Conservation (phyloP, 92 coral and sea anemone species). For the Muricea muricata region DNA sequence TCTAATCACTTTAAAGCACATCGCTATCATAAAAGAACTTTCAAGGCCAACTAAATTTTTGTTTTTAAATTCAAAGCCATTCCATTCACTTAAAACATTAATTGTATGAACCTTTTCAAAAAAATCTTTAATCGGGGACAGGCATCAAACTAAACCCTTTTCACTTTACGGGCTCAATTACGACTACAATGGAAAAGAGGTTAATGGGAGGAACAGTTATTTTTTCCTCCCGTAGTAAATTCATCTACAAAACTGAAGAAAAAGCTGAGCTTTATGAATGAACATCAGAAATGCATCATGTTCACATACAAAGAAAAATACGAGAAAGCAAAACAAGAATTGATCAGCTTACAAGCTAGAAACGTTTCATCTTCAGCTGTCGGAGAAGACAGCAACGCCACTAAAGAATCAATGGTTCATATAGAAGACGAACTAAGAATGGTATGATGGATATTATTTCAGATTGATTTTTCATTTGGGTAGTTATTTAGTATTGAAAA, state of each 20-base stretch:
- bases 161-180: too few species aligned
- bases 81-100: too few species aligned
- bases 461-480: background rate
- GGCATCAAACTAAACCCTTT: too few species aligned
- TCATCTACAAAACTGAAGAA: constrained; percentile 81
- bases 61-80: too few species aligned
- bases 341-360: constrained; percentile 68
- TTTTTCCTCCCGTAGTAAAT: constrained; percentile 57
- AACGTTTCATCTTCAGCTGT: constrained; percentile 35
- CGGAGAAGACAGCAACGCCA: constrained; percentile 43
- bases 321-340: constrained; percentile 69
- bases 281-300: constrained; percentile 87
- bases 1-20: too few species aligned
- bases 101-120: too few species aligned
- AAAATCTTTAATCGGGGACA: too few species aligned
- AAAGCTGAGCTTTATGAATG: constrained; percentile 81
- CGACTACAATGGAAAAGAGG: too few species aligned
- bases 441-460: constrained; percentile 58
- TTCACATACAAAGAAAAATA: constrained; percentile 66
- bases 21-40: too few species aligned
- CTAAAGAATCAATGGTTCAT: constrained; percentile 44
- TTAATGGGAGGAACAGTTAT: too few species aligned
- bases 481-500: too few species aligned
- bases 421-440: constrained; percentile 72
- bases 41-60: too few species aligned